These are phyloP conservation scores for Cheiracanthium punctorium DNA, from an alignment of 2,888 invertebrate genomes.

Conservation along the genomic window DNA sequence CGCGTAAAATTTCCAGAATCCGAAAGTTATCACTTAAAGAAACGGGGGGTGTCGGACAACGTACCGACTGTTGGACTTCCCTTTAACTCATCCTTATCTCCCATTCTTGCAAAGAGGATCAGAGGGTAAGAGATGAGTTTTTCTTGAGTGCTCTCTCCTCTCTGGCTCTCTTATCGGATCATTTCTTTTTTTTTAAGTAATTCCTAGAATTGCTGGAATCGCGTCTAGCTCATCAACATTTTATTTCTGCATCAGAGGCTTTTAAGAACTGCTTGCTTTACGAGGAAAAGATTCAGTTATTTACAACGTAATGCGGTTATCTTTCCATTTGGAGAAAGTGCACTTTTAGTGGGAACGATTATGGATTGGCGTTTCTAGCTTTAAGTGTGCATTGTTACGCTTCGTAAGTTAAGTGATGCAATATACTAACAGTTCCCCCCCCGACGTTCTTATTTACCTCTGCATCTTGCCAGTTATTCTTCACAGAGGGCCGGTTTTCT, in stretches of 20 bases:
- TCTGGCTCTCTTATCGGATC: not conserved
- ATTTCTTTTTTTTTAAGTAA: slow-evolving; percentile 28
- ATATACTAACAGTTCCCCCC: too few relatives aligned
- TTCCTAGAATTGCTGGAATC: slow-evolving; percentile 23
- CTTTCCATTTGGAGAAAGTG: not conserved
- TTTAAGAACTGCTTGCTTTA: not conserved
- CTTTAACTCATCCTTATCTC: not conserved
- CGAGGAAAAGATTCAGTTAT: not conserved
- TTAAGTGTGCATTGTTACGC: too few relatives aligned
- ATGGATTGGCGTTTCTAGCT: too few relatives aligned
- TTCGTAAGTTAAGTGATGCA: too few relatives aligned
- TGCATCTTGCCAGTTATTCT: too few relatives aligned
- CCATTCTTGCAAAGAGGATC: not conserved
- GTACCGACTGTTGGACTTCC: not conserved
- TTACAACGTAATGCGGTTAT: not conserved
- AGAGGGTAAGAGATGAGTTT: not conserved
- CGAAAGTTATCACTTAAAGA: not conserved
- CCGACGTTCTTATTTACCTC: too few relatives aligned
- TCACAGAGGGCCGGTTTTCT: too few relatives aligned
- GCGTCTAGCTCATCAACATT: not conserved
- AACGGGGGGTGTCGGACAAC: not conserved
- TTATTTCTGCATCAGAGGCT: not conserved
- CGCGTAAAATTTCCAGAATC: not conserved
- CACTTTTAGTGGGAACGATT: too few relatives aligned
- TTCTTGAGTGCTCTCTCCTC: too few relatives aligned